Base-by-base conservation (phyloP, 2,888 invertebrate species). In the Dendrolimus houi region DNA sequence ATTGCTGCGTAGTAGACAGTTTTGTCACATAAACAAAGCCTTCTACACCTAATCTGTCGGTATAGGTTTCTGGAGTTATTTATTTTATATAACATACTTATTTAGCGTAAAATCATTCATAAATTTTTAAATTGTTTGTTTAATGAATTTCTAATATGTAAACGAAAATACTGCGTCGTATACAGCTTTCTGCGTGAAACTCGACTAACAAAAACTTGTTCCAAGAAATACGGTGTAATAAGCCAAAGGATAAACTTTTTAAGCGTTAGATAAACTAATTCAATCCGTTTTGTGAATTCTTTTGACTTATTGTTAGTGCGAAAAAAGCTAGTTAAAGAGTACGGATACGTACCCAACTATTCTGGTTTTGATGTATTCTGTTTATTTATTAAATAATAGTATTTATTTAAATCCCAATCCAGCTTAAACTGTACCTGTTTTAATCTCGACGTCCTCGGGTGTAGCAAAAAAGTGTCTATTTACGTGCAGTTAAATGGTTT, bases 301-400 rank as follows among this genome's bases (percentile, higher is more conserved):
- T 75, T 80, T 72, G 73, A 71, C 55, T 68, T 62, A 77, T 86
- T 87, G 81, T 87, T 75, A 68, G 67, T 65, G 60, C 64, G 73
- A 75, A 81, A 75, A 79, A 77, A 71, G 47, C 8, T 59, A 56
- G 59, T 61, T 60, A 66, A 62, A 66, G 63, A 67, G 70, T 70
- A 62, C 63, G 64, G 66, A 71, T 68, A 69, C 63, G 59, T 60
- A 66, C 60, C 58, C 69, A 65, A 62, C 62, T 65, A 66, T 66
- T 71, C 67, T 71, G 65, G 70, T 75, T 76, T 79, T 71, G 62
- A 72, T 76, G 66, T 75, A 76, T 71, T 77, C 68, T 82, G 81
- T 87, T 87, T 87, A 83, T 85, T 85, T 82, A 81, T 84, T 80
- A 77, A 81, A 75, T 87, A 85, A 87, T 86, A 70, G 81, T 85